Conservation (phyloP, 2,113 vertebrate species). For the Phrynosoma blainvillii region DNA sequence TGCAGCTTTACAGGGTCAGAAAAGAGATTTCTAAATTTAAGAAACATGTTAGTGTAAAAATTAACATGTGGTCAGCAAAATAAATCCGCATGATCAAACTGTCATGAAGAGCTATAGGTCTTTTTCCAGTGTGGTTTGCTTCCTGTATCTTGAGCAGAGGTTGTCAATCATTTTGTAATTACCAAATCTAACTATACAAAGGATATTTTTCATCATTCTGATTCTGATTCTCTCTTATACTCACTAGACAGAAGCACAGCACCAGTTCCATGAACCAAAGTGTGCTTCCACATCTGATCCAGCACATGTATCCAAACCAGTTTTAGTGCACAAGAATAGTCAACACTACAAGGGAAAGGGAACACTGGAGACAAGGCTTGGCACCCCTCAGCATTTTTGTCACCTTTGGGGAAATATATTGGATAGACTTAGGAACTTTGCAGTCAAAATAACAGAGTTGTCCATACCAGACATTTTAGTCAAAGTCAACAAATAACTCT, state of each 20-base stretch:
- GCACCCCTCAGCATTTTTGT: no score
- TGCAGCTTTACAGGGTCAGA: not conserved
- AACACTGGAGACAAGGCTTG: not conserved
- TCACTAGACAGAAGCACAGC: not conserved
- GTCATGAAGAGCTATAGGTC: not conserved
- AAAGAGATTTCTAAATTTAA: not conserved
- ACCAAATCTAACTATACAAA: not conserved
- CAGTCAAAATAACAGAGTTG: not conserved
- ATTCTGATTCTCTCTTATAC: not conserved
- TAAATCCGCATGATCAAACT: no score
- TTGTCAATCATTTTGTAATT: not conserved
- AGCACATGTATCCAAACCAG: not conserved
- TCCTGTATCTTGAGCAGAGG: not conserved
- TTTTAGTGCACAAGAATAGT: not conserved
- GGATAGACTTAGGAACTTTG: not conserved
- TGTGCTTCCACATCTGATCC: not conserved
- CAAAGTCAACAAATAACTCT: not conserved
- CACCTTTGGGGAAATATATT: no score
- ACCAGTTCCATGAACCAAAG: not conserved
- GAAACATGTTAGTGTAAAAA: not conserved
- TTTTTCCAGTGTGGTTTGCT: not conserved
- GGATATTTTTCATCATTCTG: not conserved
- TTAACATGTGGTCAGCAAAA: not conserved
- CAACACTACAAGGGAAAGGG: not conserved
- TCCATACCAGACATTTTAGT: not conserved